Evolutionary conservation across 2,113 vertebrate genomes (phyloP), one percentile per base, ranked within the genome.

Genomic region (Cynocephalus volans): DNA sequence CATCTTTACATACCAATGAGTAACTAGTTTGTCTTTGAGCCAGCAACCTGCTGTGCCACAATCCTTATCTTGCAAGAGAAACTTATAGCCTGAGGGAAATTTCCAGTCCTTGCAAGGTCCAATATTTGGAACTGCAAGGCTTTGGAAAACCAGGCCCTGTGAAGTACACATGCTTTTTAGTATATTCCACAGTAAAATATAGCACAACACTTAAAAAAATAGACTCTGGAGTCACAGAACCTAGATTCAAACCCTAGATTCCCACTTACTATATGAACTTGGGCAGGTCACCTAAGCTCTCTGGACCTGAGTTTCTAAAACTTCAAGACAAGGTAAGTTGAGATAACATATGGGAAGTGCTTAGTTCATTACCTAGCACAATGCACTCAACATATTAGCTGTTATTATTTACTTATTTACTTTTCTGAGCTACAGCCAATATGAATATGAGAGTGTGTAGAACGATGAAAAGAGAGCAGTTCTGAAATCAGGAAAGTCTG

Each of bases 241-340:
- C 33, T 88, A 62, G 5, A 45, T 93, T 96, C 65, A 95, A 45
- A 90, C 62, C 26, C 17, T 86, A 26, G 12, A 67, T 50, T 4
- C 41, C 17, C 36, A 88, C n/a, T 91, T 94, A 76, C 24, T 75
- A 9, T 82, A 31, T 23, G 21, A 62, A 8, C 72, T 90, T 60
- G 45, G 15, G 48, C n/a, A 86, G 60, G 56, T 62, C 90, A 87
- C 23, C 54, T 88, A 69, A 69, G 52, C 28, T 81, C 4, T 75
- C 58, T 76, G 67, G 41, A 67, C 28, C 58, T 83, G 18, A 4
- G 23, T 92, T 91, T 88, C 69, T 92, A n/a, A 95, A 92, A 64
- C 45, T 92, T 82, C 70, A 81, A 91, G 33, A 54, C n/a, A 18
- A 90, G 5, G 24, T 33, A 80, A 69, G 17, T 41, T 26, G 50